Evolutionary conservation across 2,113 vertebrate species (phyloP).

Genomic region (Manacus vitellinus): DNA sequence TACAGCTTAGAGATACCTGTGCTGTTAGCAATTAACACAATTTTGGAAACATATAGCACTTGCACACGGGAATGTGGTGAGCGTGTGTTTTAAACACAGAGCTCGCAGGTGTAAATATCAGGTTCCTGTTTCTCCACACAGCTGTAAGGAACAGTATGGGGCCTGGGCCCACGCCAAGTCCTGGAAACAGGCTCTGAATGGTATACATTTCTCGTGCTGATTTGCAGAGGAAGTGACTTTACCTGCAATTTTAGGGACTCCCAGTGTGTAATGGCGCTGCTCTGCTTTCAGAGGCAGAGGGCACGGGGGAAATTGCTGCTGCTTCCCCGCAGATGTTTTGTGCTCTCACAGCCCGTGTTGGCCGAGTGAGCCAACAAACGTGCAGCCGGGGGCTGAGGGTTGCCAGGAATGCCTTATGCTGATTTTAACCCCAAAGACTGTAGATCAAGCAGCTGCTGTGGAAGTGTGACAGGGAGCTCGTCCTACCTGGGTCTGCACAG

Average conservation of each 20-base stretch:
- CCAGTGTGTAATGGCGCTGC: not conserved
- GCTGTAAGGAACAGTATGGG: not conserved
- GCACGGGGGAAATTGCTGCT: not conserved
- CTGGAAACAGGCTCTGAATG: not conserved
- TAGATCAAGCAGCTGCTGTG: not conserved
- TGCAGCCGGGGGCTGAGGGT: not conserved
- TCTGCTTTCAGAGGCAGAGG: not conserved
- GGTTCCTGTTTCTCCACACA: not conserved
- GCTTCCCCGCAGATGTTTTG: not conserved
- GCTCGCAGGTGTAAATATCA: not conserved
- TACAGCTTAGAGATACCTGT: not conserved
- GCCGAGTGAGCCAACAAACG: rapidly evolving
- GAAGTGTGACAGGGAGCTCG: rapidly evolving
- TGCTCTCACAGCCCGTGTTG: rapidly evolving
- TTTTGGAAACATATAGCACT: not conserved
- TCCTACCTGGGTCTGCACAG: rapidly evolving
- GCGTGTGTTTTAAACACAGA: not conserved
- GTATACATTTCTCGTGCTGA: not conserved
- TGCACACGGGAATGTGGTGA: not conserved
- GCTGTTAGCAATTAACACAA: not conserved
- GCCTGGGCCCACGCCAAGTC: not conserved
- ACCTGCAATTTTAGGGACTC: not conserved
- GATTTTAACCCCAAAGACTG: not conserved
- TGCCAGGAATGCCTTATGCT: not conserved
- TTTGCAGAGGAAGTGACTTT: not conserved